phyloP scores from a whole-genome alignment of 2,797 vertebrate genomes.

The Diceros bicornis region DNA sequence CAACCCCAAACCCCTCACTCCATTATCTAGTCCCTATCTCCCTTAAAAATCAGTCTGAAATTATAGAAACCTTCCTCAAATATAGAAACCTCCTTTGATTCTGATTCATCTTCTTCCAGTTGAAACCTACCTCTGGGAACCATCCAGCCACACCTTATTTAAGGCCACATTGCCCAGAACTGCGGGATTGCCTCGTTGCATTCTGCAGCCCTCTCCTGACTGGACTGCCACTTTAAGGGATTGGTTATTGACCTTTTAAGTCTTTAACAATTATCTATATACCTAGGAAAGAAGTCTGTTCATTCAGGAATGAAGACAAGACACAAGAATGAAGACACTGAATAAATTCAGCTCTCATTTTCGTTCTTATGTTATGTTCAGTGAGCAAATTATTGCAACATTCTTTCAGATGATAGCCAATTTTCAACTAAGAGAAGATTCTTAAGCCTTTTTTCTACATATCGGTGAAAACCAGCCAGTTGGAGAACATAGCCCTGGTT shows the following conservation, averaged over 20 bases:
- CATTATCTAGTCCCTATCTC: not conserved
- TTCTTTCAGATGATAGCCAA: slow-evolving; percentile 76
- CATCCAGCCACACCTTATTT: not conserved
- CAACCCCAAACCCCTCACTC: not conserved
- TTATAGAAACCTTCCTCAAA: slow-evolving; percentile 31
- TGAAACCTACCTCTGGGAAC: not conserved
- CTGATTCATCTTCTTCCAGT: not conserved
- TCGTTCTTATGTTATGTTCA: slow-evolving; percentile 68
- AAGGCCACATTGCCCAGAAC: not conserved
- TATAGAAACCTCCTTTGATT: not conserved
- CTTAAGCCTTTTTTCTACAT: slow-evolving; percentile 62
- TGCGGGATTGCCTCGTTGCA: not conserved
- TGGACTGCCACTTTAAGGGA: slow-evolving; percentile 21
- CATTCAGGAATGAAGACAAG: slow-evolving; percentile 48
- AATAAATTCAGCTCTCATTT: slow-evolving; percentile 71
- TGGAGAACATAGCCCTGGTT: slow-evolving; percentile 66
- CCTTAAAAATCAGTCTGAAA: slow-evolving; percentile 58
- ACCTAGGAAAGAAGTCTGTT: slow-evolving; percentile 63
- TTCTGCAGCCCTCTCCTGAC: not conserved
- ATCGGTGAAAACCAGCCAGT: slow-evolving; percentile 58
- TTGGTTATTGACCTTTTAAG: slow-evolving; percentile 67
- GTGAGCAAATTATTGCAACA: slow-evolving; percentile 73
- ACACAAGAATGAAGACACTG: slow-evolving; percentile 69
- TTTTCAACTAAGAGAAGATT: slow-evolving; percentile 75
- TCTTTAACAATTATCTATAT: slow-evolving; percentile 71